phyloP scores from a whole-genome alignment of 2,888 invertebrate species.

The Pammene aurita region DNA sequence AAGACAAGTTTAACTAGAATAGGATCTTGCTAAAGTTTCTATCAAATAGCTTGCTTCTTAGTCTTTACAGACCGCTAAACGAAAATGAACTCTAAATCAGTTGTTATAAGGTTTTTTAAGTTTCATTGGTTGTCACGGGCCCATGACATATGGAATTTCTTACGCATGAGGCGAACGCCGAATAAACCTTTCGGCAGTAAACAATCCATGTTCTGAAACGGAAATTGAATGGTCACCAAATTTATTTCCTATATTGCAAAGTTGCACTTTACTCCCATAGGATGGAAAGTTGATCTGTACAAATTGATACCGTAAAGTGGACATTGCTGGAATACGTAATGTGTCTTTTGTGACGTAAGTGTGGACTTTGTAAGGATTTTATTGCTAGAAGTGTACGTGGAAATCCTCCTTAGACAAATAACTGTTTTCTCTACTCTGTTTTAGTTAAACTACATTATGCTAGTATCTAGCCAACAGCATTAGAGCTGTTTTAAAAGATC shows the following conservation, averaged over 20 bases:
- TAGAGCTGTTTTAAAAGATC: too few species aligned
- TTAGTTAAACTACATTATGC: neutral
- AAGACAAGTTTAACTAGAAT: neutral
- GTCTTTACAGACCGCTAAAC: slow-evolving; percentile 5
- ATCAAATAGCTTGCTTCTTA: neutral
- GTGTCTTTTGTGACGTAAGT: neutral
- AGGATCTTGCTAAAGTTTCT: neutral
- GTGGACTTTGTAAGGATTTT: slow-evolving; percentile 12
- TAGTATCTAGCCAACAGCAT: too few species aligned
- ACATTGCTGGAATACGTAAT: slow-evolving; percentile 8
- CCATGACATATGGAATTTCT: slow-evolving; percentile 37
- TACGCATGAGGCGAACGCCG: slow-evolving; percentile 19
- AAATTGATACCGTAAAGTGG: slow-evolving; percentile 21
- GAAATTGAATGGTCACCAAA: slow-evolving; percentile 26
- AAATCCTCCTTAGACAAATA: neutral
- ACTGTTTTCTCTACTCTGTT: neutral
- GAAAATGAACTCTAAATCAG: neutral
- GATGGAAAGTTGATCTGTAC: slow-evolving; percentile 16
- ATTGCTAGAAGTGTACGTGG: slow-evolving; percentile 8
- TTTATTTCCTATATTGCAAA: slow-evolving; percentile 14
- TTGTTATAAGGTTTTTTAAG: neutral
- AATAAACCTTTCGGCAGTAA: slow-evolving; percentile 36
- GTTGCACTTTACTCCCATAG: slow-evolving; percentile 2
- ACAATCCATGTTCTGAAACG: slow-evolving; percentile 33
- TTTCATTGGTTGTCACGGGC: neutral